Evolutionary conservation across 2,797 vertebrate species (phyloP).

Genomic region (Crypturellus tataupa): DNA sequence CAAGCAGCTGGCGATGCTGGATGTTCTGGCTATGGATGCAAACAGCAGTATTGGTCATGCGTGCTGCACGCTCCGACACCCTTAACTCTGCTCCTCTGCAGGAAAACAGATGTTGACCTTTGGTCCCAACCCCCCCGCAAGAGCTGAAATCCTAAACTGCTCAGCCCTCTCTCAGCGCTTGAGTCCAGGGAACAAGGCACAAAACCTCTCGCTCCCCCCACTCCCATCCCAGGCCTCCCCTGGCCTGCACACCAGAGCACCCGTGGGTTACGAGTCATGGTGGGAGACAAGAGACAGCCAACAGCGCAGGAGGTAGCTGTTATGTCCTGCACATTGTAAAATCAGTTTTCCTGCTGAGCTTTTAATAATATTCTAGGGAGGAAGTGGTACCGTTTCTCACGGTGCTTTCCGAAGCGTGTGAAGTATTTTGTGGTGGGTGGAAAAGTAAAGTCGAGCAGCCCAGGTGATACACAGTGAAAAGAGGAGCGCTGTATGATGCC

Average conservation of each 20-base stretch:
- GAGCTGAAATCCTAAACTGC: neutral
- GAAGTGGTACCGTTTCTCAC: neutral
- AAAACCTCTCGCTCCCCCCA: neutral
- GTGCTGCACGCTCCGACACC: neutral
- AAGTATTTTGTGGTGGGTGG: neutral
- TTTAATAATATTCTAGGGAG: conserved; percentile 5
- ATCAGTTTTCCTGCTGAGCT: neutral
- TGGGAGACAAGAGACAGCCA: neutral
- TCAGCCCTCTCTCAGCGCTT: neutral
- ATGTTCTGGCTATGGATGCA: neutral
- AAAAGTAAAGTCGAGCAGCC: conserved; percentile 14
- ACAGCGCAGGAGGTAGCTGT: neutral
- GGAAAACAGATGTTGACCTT: neutral
- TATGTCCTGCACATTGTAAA: neutral
- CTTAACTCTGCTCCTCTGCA: neutral
- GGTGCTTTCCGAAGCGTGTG: neutral
- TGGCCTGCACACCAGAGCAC: neutral
- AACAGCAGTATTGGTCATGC: no score
- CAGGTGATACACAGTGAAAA: neutral
- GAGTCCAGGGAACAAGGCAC: neutral
- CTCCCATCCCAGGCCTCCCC: neutral
- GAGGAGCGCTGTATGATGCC: neutral
- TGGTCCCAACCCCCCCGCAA: no score
- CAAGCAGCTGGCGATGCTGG: neutral
- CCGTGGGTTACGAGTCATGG: neutral